These are phyloP conservation scores for Notiomystis cincta DNA, from an alignment of 2,113 vertebrate genomes.

Conservation along the genomic window DNA sequence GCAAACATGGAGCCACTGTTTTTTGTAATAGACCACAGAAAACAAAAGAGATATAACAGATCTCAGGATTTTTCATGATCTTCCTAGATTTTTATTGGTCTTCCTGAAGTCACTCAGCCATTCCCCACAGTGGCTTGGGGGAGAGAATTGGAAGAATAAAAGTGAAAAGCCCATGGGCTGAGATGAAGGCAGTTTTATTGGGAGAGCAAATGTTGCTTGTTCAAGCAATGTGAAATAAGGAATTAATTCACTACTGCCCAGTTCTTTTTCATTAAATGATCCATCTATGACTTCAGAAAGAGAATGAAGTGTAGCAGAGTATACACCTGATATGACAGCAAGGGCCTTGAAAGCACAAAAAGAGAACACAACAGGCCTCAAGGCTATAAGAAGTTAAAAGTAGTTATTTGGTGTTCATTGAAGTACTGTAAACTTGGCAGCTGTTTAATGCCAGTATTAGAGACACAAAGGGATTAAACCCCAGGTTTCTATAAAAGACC, in stretches of 20 bases:
- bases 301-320: background rate
- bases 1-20: background rate
- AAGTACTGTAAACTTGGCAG: background rate
- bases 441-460: background rate
- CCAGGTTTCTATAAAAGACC: background rate
- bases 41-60: background rate
- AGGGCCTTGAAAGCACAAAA: background rate
- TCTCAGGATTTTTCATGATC: background rate
- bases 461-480: background rate
- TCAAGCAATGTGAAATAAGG: background rate
- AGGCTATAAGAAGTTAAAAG: background rate
- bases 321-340: background rate
- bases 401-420: background rate
- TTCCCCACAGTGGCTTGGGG: background rate
- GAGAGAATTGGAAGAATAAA: background rate
- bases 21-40: background rate
- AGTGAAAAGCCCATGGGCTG: background rate
- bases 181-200: background rate
- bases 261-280: background rate
- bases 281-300: background rate
- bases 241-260: background rate
- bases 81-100: background rate
- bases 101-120: accelerated
- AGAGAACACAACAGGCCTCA: background rate
- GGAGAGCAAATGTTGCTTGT: background rate